Percentiles rank a stretch among this genome's conserved stretches.
Evolutionary conservation across 2,113 vertebrate genomes (phyloP).

Genomic region (Alligator sinensis): DNA sequence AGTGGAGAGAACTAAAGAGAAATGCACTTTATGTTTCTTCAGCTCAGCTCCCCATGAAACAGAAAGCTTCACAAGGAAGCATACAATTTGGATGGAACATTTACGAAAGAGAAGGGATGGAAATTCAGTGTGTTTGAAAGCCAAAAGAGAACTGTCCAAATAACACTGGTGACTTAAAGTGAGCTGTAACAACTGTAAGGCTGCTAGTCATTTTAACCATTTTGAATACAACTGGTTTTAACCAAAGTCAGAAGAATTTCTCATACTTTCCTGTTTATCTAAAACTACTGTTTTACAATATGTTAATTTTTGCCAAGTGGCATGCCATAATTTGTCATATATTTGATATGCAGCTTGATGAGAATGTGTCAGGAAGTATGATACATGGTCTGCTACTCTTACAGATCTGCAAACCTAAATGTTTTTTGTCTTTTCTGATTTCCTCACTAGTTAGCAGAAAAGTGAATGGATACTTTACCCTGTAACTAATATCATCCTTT

Average conservation of each 20-base stretch:
- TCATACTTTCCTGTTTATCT: background rate
- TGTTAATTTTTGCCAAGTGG: background rate
- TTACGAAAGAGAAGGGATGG: no score
- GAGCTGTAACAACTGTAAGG: background rate
- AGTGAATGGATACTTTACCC: background rate
- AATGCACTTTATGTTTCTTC: no score
- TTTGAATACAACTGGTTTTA: background rate
- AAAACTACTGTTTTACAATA: background rate
- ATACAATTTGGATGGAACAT: background rate
- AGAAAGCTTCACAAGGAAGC: background rate
- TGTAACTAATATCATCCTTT: conserved; percentile 9
- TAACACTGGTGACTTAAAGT: background rate
- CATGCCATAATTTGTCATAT: background rate
- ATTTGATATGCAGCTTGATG: background rate
- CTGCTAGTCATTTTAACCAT: background rate
- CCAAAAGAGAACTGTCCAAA: background rate
- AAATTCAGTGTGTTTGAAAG: background rate
- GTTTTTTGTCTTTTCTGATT: no score
- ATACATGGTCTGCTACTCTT: background rate
- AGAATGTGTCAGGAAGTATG: background rate
- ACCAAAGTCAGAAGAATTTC: background rate
- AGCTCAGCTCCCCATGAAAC: no score
- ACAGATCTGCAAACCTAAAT: background rate
- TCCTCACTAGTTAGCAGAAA: no score
- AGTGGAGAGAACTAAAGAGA: no score